A percentile compares a stretch with the other conserved stretches of the same genome.
Evolutionary conservation across 2,113 vertebrate species (phyloP).

Genomic region (Illadopsis cleaveri): DNA sequence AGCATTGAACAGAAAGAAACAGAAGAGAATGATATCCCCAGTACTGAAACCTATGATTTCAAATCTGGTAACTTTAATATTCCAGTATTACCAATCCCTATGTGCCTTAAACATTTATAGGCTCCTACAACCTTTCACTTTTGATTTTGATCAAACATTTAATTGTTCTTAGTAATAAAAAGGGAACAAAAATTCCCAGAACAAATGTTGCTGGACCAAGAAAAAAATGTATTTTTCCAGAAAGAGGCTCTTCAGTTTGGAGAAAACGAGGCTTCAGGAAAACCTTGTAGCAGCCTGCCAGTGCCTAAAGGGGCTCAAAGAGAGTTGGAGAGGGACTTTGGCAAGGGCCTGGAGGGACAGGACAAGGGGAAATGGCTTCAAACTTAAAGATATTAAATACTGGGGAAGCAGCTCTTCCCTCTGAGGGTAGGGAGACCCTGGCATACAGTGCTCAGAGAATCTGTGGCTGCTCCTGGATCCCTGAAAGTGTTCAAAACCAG

Average conservation of each 20-base stretch:
- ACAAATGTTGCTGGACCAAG: neutral
- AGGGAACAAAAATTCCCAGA: neutral
- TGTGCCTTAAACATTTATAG: neutral
- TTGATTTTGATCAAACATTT: neutral
- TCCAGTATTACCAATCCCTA: neutral
- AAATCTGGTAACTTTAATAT: neutral
- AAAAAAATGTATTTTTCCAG: neutral
- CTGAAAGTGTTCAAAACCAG: neutral
- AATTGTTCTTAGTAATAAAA: neutral
- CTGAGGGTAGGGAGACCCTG: neutral
- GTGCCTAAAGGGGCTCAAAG: neutral
- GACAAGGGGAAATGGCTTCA: neutral
- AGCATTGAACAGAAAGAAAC: neutral
- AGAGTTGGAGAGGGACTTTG: neutral
- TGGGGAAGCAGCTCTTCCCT: neutral
- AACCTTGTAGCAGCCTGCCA: neutral
- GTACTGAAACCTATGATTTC: neutral
- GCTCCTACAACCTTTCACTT: neutral
- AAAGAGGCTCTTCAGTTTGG: neutral
- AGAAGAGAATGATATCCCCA: neutral
- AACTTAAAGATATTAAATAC: neutral
- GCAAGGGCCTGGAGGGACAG: neutral
- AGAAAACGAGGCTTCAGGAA: neutral
- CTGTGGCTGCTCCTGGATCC: neutral
- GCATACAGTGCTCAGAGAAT: neutral